Conservation (phyloP, 2,888 invertebrate genomes). For the Chloromyia formosa region DNA sequence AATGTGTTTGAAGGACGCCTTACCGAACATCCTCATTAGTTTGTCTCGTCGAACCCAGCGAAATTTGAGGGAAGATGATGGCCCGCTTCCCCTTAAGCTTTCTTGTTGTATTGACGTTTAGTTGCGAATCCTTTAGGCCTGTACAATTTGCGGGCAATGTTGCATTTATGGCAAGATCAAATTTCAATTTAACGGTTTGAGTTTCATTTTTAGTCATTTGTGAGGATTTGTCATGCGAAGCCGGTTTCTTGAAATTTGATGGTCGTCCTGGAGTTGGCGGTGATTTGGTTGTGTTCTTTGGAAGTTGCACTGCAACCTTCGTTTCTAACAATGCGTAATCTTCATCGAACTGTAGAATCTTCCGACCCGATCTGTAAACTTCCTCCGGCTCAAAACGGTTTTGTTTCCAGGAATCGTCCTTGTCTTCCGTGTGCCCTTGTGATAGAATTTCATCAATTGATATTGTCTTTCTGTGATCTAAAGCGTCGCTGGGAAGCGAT, state of each 20-base stretch:
- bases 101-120: background rate
- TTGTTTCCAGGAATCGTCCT: background rate
- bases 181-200: slow-evolving; percentile 52
- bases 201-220: slow-evolving; percentile 10
- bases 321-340: background rate
- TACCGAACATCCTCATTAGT: slow-evolving; percentile 34
- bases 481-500: slow-evolving; percentile 57
- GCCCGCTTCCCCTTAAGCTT: background rate
- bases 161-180: slow-evolving; percentile 59
- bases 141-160: slow-evolving; percentile 53
- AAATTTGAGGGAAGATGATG: slow-evolving; percentile 35
- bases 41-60: slow-evolving; percentile 8
- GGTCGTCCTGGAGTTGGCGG: background rate
- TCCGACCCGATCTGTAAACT: background rate
- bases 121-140: slow-evolving; percentile 34
- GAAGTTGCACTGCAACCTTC: background rate
- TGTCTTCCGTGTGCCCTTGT: background rate
- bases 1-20: background rate
- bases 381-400: background rate
- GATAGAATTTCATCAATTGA: slow-evolving; percentile 53
- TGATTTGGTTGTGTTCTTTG: background rate
- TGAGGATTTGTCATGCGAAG: background rate
- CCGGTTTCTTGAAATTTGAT: background rate
- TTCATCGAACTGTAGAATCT: background rate
- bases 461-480: slow-evolving; percentile 52